Base-by-base conservation (phyloP, 2,113 vertebrate genomes). In the Orycteropus afer region DNA sequence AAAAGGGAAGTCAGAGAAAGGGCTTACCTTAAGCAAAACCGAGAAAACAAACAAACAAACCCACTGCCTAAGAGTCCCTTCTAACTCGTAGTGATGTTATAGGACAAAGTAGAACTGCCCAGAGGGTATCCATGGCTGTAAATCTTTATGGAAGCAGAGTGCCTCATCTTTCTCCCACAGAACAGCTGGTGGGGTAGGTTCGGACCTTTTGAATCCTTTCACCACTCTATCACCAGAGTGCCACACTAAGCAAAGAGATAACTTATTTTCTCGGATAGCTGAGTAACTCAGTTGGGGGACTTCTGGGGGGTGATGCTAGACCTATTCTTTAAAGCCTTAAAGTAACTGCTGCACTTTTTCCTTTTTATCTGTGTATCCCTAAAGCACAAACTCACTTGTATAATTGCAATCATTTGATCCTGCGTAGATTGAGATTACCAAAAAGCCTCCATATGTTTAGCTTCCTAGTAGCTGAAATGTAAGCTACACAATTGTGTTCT, bases 401-500 rank as follows among this genome's bases (percentile, higher is more conserved):
- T 55, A 23, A 18, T 11, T 61, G 27, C 57, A 13, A 34, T 67
- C 25, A 2, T 18, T 78, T 3, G 3, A 32, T 59, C 49, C 27
- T 8, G 23, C 3, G 15, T 37, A 23, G 27, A 4, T 5, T 4
- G 49, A 49, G 40, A 47, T 74, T 0, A 79, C 27, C 2, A 40
- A 42, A 77, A 45, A 23, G 61, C 13, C 23, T 76, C 42, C 42
- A 1, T 74, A 2, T 3, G 57, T 59, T 47, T 45, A 9, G 11
- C 47, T 37, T 55, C 34, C 47, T 1, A 3, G 25, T 11, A 42
- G 69, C 47, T 10, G 6, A 32, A 25, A 22, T 9, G 4, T 47
- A 25, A 69, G n/a, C 20, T 55, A 2, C 2, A 42, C n/a, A 29
- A 55, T 2, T 2, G 1, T 4, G 1, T 80, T 6, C 67, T 37